Percentiles rank a stretch among this genome's conserved stretches.
Conservation (phyloP, 1,140 invertebrate genomes). For the Dufourea novaeangliae region DNA sequence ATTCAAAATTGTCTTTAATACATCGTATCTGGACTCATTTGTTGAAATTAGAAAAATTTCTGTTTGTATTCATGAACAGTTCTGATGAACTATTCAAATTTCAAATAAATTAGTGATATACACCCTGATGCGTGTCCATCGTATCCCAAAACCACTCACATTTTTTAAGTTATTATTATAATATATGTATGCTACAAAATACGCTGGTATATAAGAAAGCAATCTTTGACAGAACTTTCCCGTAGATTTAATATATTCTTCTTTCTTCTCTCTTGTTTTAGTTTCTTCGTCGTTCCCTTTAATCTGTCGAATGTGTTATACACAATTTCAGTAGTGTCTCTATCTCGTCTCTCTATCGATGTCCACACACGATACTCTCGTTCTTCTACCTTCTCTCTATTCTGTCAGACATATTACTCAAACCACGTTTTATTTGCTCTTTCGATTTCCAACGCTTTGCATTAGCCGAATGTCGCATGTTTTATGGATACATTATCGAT, state of each 20-base stretch:
- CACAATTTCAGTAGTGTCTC: neutral
- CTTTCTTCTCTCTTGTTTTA: neutral
- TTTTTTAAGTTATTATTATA: no score
- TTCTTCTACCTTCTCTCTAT: neutral
- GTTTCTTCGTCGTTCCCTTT: neutral
- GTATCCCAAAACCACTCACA: no score
- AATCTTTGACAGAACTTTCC: neutral
- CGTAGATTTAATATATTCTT: neutral
- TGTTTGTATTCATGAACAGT: no score
- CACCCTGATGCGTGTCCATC: no score
- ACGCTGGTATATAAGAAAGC: no score
- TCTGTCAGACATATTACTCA: neutral
- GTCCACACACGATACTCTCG: neutral
- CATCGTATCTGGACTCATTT: no score
- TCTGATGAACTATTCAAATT: no score
- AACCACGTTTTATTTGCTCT: slow-evolving; percentile 38
- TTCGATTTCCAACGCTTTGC: slow-evolving; percentile 45
- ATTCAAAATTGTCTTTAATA: no score
- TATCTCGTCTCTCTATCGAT: neutral
- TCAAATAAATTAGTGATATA: no score
- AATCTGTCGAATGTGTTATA: neutral
- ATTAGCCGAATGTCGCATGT: slow-evolving; percentile 59
- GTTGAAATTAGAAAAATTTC: no score
- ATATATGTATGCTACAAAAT: no score
- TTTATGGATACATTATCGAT: slow-evolving; percentile 10